Conservation (phyloP, 2,888 invertebrate species). For the Sesia apiformis region DNA sequence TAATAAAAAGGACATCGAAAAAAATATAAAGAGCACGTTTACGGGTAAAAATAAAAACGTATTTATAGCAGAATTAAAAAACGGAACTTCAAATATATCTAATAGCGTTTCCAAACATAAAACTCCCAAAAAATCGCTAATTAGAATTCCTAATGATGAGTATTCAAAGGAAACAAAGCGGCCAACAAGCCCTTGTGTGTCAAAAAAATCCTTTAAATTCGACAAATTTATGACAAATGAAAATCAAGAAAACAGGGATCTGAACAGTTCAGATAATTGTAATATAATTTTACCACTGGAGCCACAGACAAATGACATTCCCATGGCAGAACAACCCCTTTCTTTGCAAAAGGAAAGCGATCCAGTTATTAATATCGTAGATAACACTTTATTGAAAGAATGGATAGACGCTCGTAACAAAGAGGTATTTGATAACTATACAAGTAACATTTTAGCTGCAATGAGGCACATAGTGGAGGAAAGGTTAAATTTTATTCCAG, state of each 20-base stretch:
- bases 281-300: too few relatives aligned
- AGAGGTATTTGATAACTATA: slow-evolving; percentile 10
- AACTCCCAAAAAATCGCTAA: slow-evolving; percentile 22
- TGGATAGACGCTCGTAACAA: slow-evolving; percentile 15
- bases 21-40: slow-evolving; percentile 21
- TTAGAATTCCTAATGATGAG: slow-evolving; percentile 15
- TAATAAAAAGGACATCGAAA: slow-evolving; percentile 18
- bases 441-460: slow-evolving; percentile 13
- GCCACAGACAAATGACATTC: too few relatives aligned
- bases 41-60: slow-evolving; percentile 27
- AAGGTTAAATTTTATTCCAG: slow-evolving; percentile 26
- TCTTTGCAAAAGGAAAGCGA: too few relatives aligned
- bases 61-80: slow-evolving; percentile 27
- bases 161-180: neutral
- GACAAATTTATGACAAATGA: too few relatives aligned
- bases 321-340: too few relatives aligned
- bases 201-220: neutral
- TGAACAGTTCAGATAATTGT: too few relatives aligned
- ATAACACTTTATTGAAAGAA: slow-evolving; percentile 16
- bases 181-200: neutral
- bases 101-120: slow-evolving; percentile 23
- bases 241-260: too few relatives aligned
- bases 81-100: slow-evolving; percentile 1
- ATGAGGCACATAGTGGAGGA: slow-evolving; percentile 39
- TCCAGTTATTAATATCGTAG: slow-evolving; percentile 8